Conservation (phyloP, 2,113 vertebrate genomes). For the Ammodramus savannarum region DNA sequence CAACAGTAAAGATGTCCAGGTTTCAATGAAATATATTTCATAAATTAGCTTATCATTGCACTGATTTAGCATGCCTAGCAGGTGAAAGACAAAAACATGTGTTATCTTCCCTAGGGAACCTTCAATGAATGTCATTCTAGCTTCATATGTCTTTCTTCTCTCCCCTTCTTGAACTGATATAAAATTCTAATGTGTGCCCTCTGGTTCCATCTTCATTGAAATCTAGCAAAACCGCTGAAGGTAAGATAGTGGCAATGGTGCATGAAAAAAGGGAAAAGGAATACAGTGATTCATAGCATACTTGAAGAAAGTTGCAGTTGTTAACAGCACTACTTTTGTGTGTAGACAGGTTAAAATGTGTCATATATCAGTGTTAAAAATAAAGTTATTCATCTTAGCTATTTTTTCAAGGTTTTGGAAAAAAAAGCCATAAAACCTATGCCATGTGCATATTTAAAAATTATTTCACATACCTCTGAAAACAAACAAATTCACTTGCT, state of each 20-base stretch:
- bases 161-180: constrained; percentile 83
- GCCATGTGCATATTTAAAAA: constrained; percentile 39
- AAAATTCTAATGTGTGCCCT: constrained; percentile 85
- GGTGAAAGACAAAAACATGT: constrained; percentile 89
- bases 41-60: constrained; percentile 87
- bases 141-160: constrained; percentile 84
- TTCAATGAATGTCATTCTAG: constrained; percentile 85
- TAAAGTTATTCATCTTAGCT: constrained; percentile 70
- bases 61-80: constrained; percentile 90
- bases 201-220: constrained; percentile 81
- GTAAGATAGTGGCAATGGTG: constrained; percentile 85
- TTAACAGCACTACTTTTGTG: constrained; percentile 75
- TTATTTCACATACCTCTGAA: constrained; percentile 18
- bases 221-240: constrained; percentile 85
- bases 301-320: constrained; percentile 79
- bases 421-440: constrained; percentile 44
- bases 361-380: constrained; percentile 74
- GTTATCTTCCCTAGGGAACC: constrained; percentile 85
- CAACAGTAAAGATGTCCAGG: constrained; percentile 84
- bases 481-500: not conserved
- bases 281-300: constrained; percentile 76
- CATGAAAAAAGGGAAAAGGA: constrained; percentile 78
- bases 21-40: constrained; percentile 84
- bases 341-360: constrained; percentile 79
- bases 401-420: constrained; percentile 68